A percentile compares a stretch with the other conserved stretches of the same genome.
These are phyloP conservation scores for Progne subis DNA, from an alignment of 2,113 vertebrate species.

Conservation along the genomic window DNA sequence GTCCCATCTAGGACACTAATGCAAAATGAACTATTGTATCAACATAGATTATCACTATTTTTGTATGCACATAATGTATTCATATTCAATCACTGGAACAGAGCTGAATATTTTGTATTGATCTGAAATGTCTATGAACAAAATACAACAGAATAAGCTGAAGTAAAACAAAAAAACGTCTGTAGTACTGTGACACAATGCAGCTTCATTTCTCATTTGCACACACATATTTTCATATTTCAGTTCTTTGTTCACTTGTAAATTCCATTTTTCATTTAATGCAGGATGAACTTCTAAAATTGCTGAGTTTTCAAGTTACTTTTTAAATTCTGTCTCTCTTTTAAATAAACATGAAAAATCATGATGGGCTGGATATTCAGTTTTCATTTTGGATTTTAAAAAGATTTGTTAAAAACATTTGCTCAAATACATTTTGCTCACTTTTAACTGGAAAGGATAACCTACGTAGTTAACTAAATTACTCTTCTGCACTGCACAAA, in stretches of 20 bases:
- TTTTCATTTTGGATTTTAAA: not conserved
- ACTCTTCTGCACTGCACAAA: conserved; percentile 41
- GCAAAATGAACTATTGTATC: conserved; percentile 99
- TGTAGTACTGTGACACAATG: conserved; percentile 38
- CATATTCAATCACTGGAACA: conserved; percentile 83
- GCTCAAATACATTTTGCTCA: not conserved
- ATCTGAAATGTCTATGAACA: conserved; percentile 79
- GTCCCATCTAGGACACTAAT: conserved; percentile 99
- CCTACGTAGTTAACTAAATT: conserved; percentile 55
- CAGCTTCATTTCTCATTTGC: conserved; percentile 48
- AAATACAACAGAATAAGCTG: conserved; percentile 64
- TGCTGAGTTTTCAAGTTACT: not conserved
- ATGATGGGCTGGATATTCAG: not conserved
- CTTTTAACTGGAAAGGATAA: conserved; percentile 10
- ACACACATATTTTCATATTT: not conserved
- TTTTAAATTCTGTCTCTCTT: not conserved
- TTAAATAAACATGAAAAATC: not conserved
- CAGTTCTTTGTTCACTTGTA: not conserved
- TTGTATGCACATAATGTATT: conserved; percentile 81
- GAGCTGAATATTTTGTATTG: conserved; percentile 80
- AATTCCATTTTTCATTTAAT: not conserved
- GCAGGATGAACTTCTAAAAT: not conserved
- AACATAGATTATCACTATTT: conserved; percentile 89
- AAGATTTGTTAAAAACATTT: not conserved
- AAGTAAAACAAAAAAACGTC: conserved; percentile 64